Base-by-base conservation (phyloP, 2,888 invertebrate species). In the Zaprionus obscuricornis region DNA sequence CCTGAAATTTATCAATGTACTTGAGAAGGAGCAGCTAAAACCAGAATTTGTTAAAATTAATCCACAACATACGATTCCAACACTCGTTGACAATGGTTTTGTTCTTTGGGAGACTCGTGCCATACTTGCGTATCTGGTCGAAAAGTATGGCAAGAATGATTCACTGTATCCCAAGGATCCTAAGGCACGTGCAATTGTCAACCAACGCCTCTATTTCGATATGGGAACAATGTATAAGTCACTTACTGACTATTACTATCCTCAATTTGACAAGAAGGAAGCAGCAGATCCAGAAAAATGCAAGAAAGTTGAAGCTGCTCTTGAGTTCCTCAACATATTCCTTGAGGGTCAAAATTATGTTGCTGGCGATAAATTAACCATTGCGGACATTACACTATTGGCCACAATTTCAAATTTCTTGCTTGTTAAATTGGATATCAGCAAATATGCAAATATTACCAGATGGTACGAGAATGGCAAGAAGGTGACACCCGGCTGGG, bases 1-100 rank as follows among this genome's bases (percentile, higher is more conserved):
- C 81, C 88, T 92, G 36, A 94, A 93, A 81, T 17, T 87, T 0
- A 76, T 91, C 2, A 90, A 94, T 83, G 79, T 94, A 14, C 90
- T 91, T 90, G 90, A 90, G 45, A 92, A 92, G 0, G 94, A 94
- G 71, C 93, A 94, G 11, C 72, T 93, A 29, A 93, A 91, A 16
- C 93, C 94, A 0, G 94, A 94, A 79, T 95, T 91, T 81, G 2
- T 94, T 17, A 93, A 94, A 91, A 88, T 96, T 13, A 96, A 95
- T 89, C 95, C 95, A 1, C 95, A 96, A 89, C 96, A 96, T 87
- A 93, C 93, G 14, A 92, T 97, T 52, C 96, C 97, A 0, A 95
- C 96, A 0, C 89, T 97, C 26, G 93, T 94, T 46, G 97, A 96
- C 89, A 93, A 95, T 78, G 96, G 95, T 0, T 94, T 96, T 85